phyloP scores from a whole-genome alignment of 2,888 invertebrate species.

The Idaea dimidiata region DNA sequence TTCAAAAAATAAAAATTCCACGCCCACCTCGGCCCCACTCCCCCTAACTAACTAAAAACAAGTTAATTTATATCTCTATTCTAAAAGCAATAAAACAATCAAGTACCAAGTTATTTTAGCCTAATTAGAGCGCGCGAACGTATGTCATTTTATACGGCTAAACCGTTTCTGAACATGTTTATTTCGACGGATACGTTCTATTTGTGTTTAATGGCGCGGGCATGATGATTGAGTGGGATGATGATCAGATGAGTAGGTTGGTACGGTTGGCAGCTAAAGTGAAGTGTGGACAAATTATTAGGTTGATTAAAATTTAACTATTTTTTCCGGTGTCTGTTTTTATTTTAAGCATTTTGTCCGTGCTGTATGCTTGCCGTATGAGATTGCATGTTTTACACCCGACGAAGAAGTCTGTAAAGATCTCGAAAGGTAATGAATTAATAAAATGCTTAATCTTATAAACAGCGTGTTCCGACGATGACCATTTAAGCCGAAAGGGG shows the following conservation, averaged over 20 bases:
- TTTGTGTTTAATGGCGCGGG: neutral
- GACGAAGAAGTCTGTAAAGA: no score
- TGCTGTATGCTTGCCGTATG: no score
- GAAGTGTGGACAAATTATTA: no score
- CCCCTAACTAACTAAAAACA: neutral
- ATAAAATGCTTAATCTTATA: no score
- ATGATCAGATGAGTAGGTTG: neutral
- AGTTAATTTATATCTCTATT: neutral
- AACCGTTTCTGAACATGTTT: constrained; percentile 1
- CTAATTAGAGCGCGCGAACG: neutral
- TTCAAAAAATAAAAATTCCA: neutral
- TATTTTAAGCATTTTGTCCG: no score
- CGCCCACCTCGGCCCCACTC: neutral
- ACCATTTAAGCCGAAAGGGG: no score
- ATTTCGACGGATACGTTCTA: neutral
- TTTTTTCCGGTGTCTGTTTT: no score
- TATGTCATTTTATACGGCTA: neutral
- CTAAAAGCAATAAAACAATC: neutral
- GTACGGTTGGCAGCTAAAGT: neutral
- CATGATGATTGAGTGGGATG: neutral
- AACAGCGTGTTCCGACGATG: no score
- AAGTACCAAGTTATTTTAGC: neutral
- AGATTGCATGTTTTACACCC: no score
- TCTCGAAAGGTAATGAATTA: no score
- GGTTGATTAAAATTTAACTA: no score